Evolutionary conservation across 2,888 invertebrate genomes (phyloP).

Genomic region (Eutolmus rufibarbis): DNA sequence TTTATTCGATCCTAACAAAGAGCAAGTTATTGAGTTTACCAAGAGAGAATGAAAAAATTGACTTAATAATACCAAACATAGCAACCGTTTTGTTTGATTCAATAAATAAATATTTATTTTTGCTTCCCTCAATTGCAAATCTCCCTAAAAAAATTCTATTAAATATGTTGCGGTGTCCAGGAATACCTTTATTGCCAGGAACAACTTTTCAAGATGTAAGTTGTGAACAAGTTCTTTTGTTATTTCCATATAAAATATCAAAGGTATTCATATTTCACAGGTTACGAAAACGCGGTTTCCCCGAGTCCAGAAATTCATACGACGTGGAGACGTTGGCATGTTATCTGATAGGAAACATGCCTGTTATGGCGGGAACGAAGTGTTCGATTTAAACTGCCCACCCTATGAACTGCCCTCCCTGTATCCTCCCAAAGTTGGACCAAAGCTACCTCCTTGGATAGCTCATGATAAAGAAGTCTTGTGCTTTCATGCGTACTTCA

Average conservation of each 20-base stretch:
- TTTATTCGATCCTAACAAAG: background rate
- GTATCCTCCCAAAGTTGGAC: constrained; percentile 77
- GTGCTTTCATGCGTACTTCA: constrained; percentile 60
- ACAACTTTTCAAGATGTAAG: constrained; percentile 74
- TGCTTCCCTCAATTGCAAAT: background rate
- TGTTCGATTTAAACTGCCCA: constrained; percentile 62
- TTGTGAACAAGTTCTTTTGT: constrained; percentile 45
- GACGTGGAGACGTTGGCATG: constrained; percentile 68
- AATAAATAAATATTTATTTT: background rate
- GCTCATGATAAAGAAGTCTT: constrained; percentile 85
- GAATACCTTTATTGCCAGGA: constrained; percentile 78
- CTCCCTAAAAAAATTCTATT: constrained; percentile 6
- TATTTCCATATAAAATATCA: background rate
- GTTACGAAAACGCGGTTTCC: constrained; percentile 71
- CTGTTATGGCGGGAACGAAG: constrained; percentile 66
- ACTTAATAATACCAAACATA: background rate
- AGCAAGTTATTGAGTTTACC: background rate
- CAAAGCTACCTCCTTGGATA: constrained; percentile 83
- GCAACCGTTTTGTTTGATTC: background rate
- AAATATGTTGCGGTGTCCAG: constrained; percentile 68
- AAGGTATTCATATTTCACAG: constrained; percentile 57
- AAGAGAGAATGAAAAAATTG: background rate
- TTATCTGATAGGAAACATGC: constrained; percentile 70
- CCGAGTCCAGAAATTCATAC: constrained; percentile 69
- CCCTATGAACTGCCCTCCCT: constrained; percentile 70